phyloP scores from a whole-genome alignment of 2,113 vertebrate species.

The Apteryx owenii region DNA sequence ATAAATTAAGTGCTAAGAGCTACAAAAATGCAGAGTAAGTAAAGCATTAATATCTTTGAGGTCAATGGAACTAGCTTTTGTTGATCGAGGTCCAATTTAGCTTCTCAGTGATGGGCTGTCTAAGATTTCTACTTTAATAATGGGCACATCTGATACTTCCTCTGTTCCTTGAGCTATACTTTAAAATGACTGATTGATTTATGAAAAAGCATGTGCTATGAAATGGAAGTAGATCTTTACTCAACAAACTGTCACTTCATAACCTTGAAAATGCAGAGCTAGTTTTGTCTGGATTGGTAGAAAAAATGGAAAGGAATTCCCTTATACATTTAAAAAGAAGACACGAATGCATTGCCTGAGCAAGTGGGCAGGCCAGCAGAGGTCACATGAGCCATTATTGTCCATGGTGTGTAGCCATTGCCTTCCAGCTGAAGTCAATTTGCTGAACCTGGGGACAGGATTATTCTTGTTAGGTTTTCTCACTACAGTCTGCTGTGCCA shows the following conservation, averaged over 20 bases:
- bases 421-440: not conserved
- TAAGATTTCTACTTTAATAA: slow-evolving; percentile 33
- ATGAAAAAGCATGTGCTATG: not conserved
- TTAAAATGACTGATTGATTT: slow-evolving; percentile 25
- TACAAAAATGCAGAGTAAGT: not conserved
- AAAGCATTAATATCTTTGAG: slow-evolving; percentile 13
- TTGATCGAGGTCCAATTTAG: not conserved
- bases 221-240: not conserved
- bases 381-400: not conserved
- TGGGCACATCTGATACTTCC: slow-evolving; percentile 38
- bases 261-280: slow-evolving; percentile 24
- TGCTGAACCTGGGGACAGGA: not conserved
- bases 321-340: not conserved
- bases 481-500: not conserved
- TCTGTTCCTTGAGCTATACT: slow-evolving; percentile 8
- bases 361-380: accelerated
- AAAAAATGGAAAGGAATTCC: not conserved
- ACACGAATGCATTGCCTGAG: not conserved
- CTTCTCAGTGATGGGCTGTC: not conserved
- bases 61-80: not conserved
- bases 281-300: not conserved
- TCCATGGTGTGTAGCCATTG: not conserved
- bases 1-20: slow-evolving; percentile 24
- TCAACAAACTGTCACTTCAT: not conserved
- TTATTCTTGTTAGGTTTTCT: not conserved